Conservation (phyloP, 1,140 invertebrate genomes). For the Octopus sinensis region DNA sequence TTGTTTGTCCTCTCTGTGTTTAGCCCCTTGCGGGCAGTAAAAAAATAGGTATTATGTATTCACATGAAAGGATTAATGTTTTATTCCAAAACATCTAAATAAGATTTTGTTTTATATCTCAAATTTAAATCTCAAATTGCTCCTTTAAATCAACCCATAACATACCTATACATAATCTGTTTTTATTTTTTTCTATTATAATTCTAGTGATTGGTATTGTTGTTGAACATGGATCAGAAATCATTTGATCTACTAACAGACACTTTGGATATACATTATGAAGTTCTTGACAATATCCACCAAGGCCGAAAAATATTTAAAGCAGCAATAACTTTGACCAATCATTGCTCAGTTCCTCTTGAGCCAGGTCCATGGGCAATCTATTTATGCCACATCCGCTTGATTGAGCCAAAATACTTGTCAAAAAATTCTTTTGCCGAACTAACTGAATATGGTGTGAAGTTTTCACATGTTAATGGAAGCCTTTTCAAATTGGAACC, state of each 20-base stretch:
- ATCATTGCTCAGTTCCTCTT: slow-evolving; percentile 24
- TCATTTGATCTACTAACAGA: slow-evolving; percentile 28
- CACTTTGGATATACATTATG: slow-evolving; percentile 30
- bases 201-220: background rate
- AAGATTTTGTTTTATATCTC: too few species aligned
- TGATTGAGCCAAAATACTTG: slow-evolving; percentile 38
- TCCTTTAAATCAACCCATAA: background rate
- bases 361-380: slow-evolving; percentile 36
- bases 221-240: slow-evolving; percentile 24
- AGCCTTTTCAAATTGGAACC: slow-evolving; percentile 40
- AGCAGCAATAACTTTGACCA: slow-evolving; percentile 29
- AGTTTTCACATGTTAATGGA: slow-evolving; percentile 44
- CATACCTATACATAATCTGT: background rate
- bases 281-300: slow-evolving; percentile 34
- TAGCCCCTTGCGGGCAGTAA: too few species aligned
- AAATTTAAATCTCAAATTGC: background rate
- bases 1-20: too few species aligned
- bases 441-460: slow-evolving; percentile 30
- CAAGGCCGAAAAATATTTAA: slow-evolving; percentile 27
- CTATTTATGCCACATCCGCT: slow-evolving; percentile 45
- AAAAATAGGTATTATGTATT: too few species aligned
- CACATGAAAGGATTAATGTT: too few species aligned
- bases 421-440: slow-evolving; percentile 25
- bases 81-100: too few species aligned
- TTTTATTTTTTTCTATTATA: background rate